A percentile compares a stretch with the other conserved stretches of the same genome.
phyloP scores from a whole-genome alignment of 2,888 invertebrate genomes.

The Leptopilina myrica region DNA sequence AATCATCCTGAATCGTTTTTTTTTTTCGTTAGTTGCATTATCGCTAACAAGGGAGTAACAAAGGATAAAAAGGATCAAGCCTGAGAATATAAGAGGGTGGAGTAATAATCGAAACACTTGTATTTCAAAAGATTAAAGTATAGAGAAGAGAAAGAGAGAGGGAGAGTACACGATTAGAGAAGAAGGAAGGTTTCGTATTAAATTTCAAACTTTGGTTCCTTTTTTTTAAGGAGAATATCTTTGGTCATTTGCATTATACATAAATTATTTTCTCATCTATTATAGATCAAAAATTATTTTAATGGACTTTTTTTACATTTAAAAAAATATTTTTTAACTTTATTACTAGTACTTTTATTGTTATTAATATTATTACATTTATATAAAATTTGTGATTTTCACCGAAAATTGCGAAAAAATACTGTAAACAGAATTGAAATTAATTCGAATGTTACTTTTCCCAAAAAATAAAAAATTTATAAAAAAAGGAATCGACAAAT shows the following conservation, averaged over 20 bases:
- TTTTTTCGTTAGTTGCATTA: conserved; percentile 11
- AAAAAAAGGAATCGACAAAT: too few species aligned
- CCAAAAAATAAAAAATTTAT: too few species aligned
- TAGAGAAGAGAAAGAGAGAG: too few species aligned
- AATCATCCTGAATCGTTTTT: background rate
- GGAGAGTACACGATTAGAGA: background rate
- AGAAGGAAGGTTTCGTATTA: background rate
- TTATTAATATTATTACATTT: too few species aligned
- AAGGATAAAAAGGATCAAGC: background rate
- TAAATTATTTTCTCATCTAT: background rate
- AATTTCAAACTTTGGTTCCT: background rate
- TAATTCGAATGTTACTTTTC: too few species aligned
- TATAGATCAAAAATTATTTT: too few species aligned
- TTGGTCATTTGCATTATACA: background rate
- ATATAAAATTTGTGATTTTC: too few species aligned
- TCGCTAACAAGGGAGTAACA: background rate
- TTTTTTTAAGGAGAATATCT: background rate
- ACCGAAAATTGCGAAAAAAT: too few species aligned
- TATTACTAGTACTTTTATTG: too few species aligned
- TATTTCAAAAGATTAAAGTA: conserved; percentile 17
- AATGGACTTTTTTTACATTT: too few species aligned
- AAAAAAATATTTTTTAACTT: too few species aligned
- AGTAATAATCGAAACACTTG: conserved; percentile 5
- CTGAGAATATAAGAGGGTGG: conserved; percentile 7
- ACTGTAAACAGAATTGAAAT: too few species aligned